These are phyloP conservation scores for Scotopteryx bipunctaria DNA, from an alignment of 2,888 invertebrate genomes.

Conservation along the genomic window DNA sequence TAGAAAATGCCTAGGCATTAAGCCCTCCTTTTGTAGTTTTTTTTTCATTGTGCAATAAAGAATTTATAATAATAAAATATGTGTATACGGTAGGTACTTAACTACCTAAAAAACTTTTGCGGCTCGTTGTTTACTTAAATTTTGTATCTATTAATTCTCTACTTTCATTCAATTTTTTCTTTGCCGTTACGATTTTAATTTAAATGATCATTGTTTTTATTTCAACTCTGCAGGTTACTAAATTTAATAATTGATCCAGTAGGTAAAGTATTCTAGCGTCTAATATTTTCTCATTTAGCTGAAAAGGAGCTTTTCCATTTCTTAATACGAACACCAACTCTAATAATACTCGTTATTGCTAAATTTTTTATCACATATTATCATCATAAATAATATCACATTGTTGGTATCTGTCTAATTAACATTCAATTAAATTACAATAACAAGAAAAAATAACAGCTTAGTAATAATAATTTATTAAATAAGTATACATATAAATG, in stretches of 20 bases:
- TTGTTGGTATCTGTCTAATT: conserved; percentile 29
- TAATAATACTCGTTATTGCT: conserved; percentile 28
- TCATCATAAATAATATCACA: conserved; percentile 37
- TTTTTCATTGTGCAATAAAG: too few species aligned
- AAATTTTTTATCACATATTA: conserved; percentile 33
- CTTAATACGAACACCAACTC: background rate
- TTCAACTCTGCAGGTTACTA: background rate
- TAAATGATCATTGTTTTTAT: too few species aligned
- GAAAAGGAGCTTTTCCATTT: background rate
- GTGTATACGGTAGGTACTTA: too few species aligned
- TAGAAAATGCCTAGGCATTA: too few species aligned
- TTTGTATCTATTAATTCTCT: too few species aligned
- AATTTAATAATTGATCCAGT: background rate
- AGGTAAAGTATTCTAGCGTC: background rate
- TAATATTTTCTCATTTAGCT: background rate
- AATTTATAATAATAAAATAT: too few species aligned
- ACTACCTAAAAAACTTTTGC: too few species aligned
- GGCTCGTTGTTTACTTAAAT: too few species aligned
- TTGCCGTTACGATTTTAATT: too few species aligned
- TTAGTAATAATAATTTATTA: background rate
- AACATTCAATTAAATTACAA: conserved; percentile 4
- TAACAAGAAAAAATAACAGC: background rate
- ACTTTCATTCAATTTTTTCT: too few species aligned
- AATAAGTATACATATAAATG: too few species aligned
- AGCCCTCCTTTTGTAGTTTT: too few species aligned